Conservation (phyloP, 2,888 invertebrate species). For the Cryptocheilus praepositus region DNA sequence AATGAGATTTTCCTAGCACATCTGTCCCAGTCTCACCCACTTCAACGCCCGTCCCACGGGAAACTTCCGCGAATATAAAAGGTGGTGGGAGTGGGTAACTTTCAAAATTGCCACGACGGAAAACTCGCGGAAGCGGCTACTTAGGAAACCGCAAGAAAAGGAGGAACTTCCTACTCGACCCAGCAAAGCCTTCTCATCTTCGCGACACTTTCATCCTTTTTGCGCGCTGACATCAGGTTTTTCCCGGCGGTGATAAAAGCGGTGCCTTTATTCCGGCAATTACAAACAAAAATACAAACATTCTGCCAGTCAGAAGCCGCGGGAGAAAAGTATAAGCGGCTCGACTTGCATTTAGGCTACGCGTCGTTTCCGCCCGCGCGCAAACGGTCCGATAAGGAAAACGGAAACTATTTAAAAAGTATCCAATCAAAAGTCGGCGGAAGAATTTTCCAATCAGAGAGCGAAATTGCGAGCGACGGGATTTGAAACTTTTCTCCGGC, state of each 20-base stretch:
- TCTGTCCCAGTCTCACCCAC: slow-evolving; percentile 11
- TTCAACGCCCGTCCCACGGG: not conserved
- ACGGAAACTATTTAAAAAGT: too few relatives aligned
- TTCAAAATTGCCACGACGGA: slow-evolving; percentile 31
- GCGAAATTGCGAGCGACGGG: too few relatives aligned
- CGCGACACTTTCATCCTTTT: not conserved
- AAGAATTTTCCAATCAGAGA: too few relatives aligned
- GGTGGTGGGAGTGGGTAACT: slow-evolving; percentile 28
- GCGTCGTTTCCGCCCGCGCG: too few relatives aligned
- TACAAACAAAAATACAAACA: too few relatives aligned
- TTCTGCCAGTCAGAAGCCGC: too few relatives aligned
- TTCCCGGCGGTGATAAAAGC: not conserved
- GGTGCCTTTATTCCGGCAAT: slow-evolving; percentile 1
- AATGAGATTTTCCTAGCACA: slow-evolving; percentile 27
- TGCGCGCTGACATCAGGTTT: not conserved
- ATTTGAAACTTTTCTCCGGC: too few relatives aligned
- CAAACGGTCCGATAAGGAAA: too few relatives aligned
- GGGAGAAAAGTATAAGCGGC: too few relatives aligned
- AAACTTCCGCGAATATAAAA: slow-evolving; percentile 23
- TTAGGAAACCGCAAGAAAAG: slow-evolving; percentile 5
- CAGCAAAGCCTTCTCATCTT: not conserved
- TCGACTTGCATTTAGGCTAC: too few relatives aligned
- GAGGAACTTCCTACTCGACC: slow-evolving; percentile 10
- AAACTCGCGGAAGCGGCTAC: slow-evolving; percentile 24
- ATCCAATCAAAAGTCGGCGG: too few relatives aligned